Evolutionary conservation across 2,888 invertebrate species (phyloP), one percentile per base, ranked within the genome.

Genomic region (Dolomedes plantarius): DNA sequence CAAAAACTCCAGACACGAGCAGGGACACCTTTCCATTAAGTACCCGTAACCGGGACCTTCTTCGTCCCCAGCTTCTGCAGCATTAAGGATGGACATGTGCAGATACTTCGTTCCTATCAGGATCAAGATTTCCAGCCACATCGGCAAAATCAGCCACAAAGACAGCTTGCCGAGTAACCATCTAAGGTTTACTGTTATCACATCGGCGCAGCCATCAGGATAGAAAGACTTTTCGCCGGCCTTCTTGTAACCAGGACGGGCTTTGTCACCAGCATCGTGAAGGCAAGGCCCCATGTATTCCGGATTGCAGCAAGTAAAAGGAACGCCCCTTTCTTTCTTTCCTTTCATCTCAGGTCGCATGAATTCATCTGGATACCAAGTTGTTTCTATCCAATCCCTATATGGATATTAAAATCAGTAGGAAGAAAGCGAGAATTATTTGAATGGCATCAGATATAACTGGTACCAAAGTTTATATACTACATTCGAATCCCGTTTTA

Each of bases 251-350:
- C 86, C 86, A 11, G 86, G 86, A 6, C 46, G 39, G 11, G 41
- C 23, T 1, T 28, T 6, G 11, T 50, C 74, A 13, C 50, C 75
- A 11, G 73, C 31, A 41, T 86, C 86, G 31, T 86, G 86, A 3
- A 75, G 41, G 56, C 86, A 86, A 6, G 86, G 79, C 3, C 86
- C 86, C 46, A 23, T 28, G 29, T 79, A 73, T 23, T 68, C 19
- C 3, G 79, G 79, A 71, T 86, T 75, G 19, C 86, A 86, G 39
- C 86, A 86, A 0, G 86, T 86, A 71, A 86, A 86, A 13, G 86
- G 75, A 3, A 86, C 86, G 2, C 78, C 86, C 6, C 75, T 46
- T 1, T 3, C n/a, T 41, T 85, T 78, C 2, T 11, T 28, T 3
- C 36, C 29, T 29, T 41, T 50, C 29, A 73, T 7, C 19, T 79